phyloP scores from a whole-genome alignment of 2,888 invertebrate species.

The Cepaea hortensis region DNA sequence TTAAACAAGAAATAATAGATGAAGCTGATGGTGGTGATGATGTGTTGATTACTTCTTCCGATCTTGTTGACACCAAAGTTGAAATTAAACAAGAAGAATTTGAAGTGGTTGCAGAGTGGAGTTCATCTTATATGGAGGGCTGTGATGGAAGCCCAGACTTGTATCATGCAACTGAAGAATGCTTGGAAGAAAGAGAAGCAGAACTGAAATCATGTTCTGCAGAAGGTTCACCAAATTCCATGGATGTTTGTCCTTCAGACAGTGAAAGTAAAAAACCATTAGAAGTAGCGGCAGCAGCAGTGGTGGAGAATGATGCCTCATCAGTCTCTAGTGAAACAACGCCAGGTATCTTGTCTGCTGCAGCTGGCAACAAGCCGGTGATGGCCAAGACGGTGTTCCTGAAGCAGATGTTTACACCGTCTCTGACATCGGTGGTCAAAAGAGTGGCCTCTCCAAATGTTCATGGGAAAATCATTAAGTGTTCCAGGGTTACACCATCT shows the following conservation, averaged over 20 bases:
- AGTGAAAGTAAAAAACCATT: background rate
- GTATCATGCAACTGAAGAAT: background rate
- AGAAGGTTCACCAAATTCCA: background rate
- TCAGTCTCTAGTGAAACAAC: background rate
- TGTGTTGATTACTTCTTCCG: constrained; percentile 33
- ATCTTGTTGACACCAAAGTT: background rate
- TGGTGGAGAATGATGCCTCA: background rate
- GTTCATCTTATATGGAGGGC: constrained; percentile 36
- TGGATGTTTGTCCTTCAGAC: background rate
- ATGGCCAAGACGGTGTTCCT: background rate
- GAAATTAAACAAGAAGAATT: constrained; percentile 55
- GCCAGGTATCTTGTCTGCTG: background rate
- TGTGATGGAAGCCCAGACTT: constrained; percentile 19
- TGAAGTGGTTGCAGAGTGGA: constrained; percentile 71
- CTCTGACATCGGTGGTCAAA: background rate
- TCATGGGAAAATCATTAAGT: constrained; percentile 34
- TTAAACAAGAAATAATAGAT: constrained; percentile 6
- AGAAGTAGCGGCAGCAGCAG: background rate
- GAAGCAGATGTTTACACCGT: constrained; percentile 10
- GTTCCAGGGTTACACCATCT: background rate
- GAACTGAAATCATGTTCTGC: background rate
- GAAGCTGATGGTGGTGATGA: constrained; percentile 48
- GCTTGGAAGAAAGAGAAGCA: background rate
- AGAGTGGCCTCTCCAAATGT: constrained; percentile 27
- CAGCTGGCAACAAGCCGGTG: background rate